Percentiles rank a stretch among this genome's conserved stretches.
Evolutionary conservation across 2,888 invertebrate species (phyloP).

Genomic region (Hirtodrosophila histrioides): DNA sequence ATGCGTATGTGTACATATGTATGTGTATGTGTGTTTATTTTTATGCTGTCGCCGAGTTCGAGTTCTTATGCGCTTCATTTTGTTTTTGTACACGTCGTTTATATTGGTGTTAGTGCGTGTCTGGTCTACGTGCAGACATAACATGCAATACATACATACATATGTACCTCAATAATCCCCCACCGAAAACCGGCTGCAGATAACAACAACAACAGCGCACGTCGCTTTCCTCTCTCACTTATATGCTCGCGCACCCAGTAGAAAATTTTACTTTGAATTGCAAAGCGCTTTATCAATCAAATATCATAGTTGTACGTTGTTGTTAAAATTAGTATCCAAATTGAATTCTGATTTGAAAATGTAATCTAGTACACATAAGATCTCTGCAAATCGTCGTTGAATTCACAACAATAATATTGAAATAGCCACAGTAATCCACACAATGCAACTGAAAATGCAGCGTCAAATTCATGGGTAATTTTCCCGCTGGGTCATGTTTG

Average conservation of each 20-base stretch:
- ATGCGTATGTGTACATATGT: conserved; percentile 15
- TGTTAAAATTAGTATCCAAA: too few species aligned
- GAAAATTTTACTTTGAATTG: conserved; percentile 15
- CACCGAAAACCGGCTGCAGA: conserved; percentile 75
- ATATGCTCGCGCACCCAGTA: conserved; percentile 42
- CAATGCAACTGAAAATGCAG: conserved; percentile 8
- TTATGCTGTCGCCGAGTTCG: conserved; percentile 71
- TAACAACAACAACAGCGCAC: conserved; percentile 64
- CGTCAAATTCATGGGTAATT: conserved; percentile 14
- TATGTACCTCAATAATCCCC: conserved; percentile 73
- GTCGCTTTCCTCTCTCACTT: conserved; percentile 47
- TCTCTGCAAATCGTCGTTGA: too few species aligned
- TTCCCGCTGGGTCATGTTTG: conserved; percentile 59
- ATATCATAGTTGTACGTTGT: too few species aligned
- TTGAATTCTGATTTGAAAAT: too few species aligned
- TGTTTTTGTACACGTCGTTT: conserved; percentile 57
- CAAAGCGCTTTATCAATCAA: neutral
- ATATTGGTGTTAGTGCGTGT: conserved; percentile 60
- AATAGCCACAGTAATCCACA: neutral
- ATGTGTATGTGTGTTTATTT: conserved; percentile 66
- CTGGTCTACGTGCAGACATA: conserved; percentile 80
- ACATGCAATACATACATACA: conserved; percentile 50
- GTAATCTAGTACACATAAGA: too few species aligned
- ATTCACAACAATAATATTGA: neutral
- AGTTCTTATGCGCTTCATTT: conserved; percentile 75